Conservation (phyloP, 2,113 vertebrate genomes). For the Hippopotamus amphibius region DNA sequence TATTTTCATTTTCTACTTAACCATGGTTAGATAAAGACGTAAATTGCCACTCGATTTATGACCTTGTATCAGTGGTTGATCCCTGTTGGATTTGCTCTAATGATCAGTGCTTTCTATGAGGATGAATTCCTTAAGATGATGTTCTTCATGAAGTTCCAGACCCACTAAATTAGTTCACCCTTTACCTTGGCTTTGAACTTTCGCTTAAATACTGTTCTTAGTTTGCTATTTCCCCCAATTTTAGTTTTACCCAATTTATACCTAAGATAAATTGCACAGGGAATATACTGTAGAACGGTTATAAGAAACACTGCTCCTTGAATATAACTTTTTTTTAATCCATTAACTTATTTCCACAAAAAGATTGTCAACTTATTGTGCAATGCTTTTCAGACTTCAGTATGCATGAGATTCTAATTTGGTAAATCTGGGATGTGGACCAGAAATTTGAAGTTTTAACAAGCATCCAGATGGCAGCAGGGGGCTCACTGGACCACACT, state of each 20-base stretch:
- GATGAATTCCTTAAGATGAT: neutral
- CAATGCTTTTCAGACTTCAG: neutral
- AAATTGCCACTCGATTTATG: neutral
- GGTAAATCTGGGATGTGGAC: neutral
- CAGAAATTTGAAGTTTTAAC: slow-evolving; percentile 4
- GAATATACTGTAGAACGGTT: neutral
- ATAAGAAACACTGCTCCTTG: neutral
- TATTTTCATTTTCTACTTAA: neutral
- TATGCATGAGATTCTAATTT: neutral
- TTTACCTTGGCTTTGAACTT: neutral
- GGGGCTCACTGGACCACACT: neutral
- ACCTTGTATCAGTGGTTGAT: accelerated
- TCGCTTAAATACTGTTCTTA: neutral
- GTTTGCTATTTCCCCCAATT: neutral
- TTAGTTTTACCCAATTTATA: neutral
- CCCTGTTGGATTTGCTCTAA: neutral
- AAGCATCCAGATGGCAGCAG: neutral
- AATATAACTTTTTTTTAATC: neutral
- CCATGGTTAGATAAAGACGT: neutral
- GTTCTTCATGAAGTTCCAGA: neutral
- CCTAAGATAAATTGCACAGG: neutral
- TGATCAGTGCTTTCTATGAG: neutral
- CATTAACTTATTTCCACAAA: neutral
- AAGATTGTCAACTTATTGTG: neutral
- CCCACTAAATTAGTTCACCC: neutral